phyloP scores from a whole-genome alignment of 2,113 vertebrate species.

The Labeo rohita region DNA sequence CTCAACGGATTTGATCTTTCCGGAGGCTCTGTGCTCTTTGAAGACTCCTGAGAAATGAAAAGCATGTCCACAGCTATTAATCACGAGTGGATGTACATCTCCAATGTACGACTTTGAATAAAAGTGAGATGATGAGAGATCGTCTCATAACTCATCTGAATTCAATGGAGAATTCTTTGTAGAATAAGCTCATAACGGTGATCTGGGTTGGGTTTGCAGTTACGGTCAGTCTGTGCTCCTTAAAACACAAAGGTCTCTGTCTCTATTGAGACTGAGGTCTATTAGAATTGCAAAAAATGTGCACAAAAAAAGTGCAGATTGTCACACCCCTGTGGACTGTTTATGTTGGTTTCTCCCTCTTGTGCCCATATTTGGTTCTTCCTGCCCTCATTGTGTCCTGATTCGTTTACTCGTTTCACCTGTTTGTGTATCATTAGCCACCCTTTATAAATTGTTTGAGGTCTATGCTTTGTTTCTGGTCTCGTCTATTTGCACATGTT shows the following conservation, averaged over 20 bases:
- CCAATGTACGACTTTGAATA: background rate
- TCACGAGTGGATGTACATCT: constrained; percentile 4
- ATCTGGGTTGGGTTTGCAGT: background rate
- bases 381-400: too few relatives aligned
- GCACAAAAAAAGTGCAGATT: background rate
- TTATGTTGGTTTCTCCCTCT: too few relatives aligned
- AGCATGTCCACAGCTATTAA: background rate
- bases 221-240: background rate
- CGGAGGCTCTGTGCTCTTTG: constrained; percentile 12
- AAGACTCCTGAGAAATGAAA: constrained; percentile 29
- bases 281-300: background rate
- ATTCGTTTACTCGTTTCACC: too few relatives aligned
- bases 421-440: too few relatives aligned
- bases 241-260: background rate
- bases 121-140: background rate
- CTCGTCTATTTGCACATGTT: too few relatives aligned
- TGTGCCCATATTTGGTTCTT: too few relatives aligned
- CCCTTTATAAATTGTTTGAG: too few relatives aligned
- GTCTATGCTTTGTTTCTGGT: too few relatives aligned
- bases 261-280: background rate
- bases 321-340: too few relatives aligned
- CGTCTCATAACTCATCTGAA: constrained; percentile 1
- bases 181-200: background rate
- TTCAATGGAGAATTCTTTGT: background rate
- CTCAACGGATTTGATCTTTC: constrained; percentile 11